phyloP scores from a whole-genome alignment of 2,797 vertebrate species.

The Gymnocypris eckloni region DNA sequence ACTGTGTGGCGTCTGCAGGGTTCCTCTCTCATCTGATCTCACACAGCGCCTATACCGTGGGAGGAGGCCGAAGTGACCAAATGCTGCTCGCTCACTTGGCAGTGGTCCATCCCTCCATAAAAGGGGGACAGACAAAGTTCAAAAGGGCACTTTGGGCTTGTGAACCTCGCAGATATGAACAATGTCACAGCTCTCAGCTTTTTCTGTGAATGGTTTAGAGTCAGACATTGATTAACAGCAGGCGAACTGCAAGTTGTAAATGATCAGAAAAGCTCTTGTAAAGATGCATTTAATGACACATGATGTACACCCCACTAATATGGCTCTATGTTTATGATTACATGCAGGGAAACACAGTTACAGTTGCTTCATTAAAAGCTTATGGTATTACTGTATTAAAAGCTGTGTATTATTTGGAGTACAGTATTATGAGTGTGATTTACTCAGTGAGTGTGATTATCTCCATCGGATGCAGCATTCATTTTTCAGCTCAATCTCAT shows the following conservation, averaged over 20 bases:
- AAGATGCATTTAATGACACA: not conserved
- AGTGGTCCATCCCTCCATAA: conserved; percentile 56
- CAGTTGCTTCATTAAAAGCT: not conserved
- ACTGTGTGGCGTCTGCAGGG: conserved; percentile 82
- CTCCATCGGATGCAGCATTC: no score
- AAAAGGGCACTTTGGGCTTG: conserved; percentile 12
- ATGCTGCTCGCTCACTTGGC: conserved; percentile 70
- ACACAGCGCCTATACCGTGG: conserved; percentile 60
- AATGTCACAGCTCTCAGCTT: not conserved
- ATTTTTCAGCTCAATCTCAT: no score
- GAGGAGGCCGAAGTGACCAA: conserved; percentile 69
- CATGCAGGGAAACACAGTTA: not conserved
- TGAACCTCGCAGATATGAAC: not conserved
- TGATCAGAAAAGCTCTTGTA: not conserved
- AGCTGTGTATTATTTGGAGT: not conserved
- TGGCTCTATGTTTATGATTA: not conserved
- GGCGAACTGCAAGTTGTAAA: not conserved
- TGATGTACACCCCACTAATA: not conserved
- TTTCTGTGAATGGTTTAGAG: conserved; percentile 6
- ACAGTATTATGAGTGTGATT: no score
- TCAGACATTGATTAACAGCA: not conserved
- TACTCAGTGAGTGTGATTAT: no score
- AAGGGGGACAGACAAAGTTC: not conserved
- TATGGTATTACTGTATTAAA: not conserved
- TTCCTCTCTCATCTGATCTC: conserved; percentile 76